Base-by-base conservation (phyloP, 2,888 invertebrate species). In the Metacarcinus magister region DNA sequence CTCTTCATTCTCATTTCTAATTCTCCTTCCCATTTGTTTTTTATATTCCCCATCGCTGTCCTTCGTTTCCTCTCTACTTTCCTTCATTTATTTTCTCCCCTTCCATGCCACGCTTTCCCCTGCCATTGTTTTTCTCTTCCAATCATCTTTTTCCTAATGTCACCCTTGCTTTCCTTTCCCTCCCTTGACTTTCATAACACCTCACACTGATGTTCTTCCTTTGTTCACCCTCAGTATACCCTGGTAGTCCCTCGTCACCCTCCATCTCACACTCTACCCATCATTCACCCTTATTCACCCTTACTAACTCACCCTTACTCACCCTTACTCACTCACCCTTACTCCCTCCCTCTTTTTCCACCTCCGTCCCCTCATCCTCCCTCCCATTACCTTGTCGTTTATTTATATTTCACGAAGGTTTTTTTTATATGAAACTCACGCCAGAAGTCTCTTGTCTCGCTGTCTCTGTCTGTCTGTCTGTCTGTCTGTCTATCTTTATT, bases 351-450 rank as follows among this genome's bases (percentile, higher is more conserved):
- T 28, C 92, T 92, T 16, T 48, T 54, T 32, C 48, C 16, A n/a
- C 16, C 46, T 48, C 32, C 28, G 54, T 92, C 48, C 28, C 92
- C 28, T 28, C 54, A 48, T 28, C 48, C 46, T 7, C 54, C 28
- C 0, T n/a, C n/a, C 0, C 46, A 46, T 44, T 44, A 10, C 43
- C 23, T 13, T 44, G 44, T 91, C 91, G 3, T n/a, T 91, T 23
- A 43, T 91, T 91, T 46, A 91, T 91, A 91, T 91, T 44, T 91
- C 91, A 91, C 10, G 39, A 43, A 46, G 19, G 91, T n/a, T 16
- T 91, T 91, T 91, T 46, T 91, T 91, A 67, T n/a, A 67, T 67
- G 67, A 67, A 67, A 67, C 67, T 67, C 91, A 19, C 39, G 28
- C 89, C 28, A 46, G 46, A 91, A 91, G 39, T 90, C 39, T 39